phyloP scores from a whole-genome alignment of 2,113 vertebrate species.

The Hemiprocne comata region DNA sequence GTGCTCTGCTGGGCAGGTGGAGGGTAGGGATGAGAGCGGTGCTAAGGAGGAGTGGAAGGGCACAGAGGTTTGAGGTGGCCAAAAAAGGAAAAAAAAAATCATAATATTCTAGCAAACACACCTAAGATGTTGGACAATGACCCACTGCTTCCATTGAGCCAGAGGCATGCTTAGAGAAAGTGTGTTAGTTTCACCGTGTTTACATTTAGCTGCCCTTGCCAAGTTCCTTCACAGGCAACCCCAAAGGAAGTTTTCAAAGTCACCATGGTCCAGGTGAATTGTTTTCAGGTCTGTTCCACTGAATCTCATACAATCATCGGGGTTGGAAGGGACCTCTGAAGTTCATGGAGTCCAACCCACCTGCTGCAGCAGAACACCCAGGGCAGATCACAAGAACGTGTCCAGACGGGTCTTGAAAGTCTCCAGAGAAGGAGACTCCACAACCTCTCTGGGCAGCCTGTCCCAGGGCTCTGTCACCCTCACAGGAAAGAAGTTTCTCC shows the following conservation, averaged over 20 bases:
- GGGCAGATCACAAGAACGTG: too few species aligned
- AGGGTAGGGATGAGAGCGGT: rapidly evolving
- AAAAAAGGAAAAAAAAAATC: neutral
- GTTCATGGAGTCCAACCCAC: too few species aligned
- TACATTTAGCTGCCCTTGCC: neutral
- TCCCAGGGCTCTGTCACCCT: too few species aligned
- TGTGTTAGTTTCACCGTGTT: neutral
- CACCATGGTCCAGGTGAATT: neutral
- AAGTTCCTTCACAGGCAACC: neutral
- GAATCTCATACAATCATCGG: too few species aligned
- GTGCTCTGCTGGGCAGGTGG: neutral
- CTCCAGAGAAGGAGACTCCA: too few species aligned
- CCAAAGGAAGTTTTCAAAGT: neutral
- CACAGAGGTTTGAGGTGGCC: neutral
- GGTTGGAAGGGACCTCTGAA: too few species aligned
- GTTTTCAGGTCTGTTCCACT: neutral
- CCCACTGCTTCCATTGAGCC: rapidly evolving
- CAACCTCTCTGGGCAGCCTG: too few species aligned
- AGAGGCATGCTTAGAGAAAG: neutral
- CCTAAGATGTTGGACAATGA: neutral
- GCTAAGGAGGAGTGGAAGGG: neutral
- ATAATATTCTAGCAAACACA: neutral
- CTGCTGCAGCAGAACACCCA: too few species aligned
- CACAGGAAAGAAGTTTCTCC: too few species aligned
- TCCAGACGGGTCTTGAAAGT: too few species aligned